Evolutionary conservation across 2,113 vertebrate genomes (phyloP), one percentile per base, ranked within the genome.

Genomic region (Ammodytes marinus): DNA sequence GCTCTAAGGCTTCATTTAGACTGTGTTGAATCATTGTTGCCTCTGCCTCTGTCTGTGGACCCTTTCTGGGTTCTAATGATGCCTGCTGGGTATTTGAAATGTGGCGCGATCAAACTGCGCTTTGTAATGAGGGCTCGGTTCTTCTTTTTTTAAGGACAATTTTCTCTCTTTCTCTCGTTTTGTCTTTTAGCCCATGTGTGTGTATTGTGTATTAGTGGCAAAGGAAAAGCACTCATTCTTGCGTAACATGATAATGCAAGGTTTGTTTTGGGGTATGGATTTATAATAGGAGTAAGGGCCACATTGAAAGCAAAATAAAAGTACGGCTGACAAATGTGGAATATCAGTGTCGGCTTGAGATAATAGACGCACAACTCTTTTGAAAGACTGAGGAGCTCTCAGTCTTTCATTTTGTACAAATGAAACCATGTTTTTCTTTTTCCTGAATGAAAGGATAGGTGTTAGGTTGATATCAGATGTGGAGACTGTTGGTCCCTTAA

Each of bases 1-100:
- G 83, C 91, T 87, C 79, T 57, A 75, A 86, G 89, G 92, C 87
- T 87, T 94, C 92, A 92, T 94, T 93, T 93, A 55, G 70, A 52
- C 86, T 57, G 84, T 82, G 83, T 90, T 87, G 86, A 92, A 89
- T 89, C 87, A 83, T 74, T 88, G 91, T 90, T 85, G 88, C 87
- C 86, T 93, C 79, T 63, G 78, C 78, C 27, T 87, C 86, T 81
- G 80, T 84, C 83, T 91, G 86, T 87, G 85, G 92, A 93, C 80
- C 69, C 72, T 90, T 87, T 91, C 77, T 85, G 74, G 85, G 75
- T 84, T 86, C 84, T 94, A 93, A 92, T 92, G 88, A 94, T 91
- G 90, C 88, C 92, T 91, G 78, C 70, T 90, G 92, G 94, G 90
- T 91, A 86, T 92, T 93, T 88, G 80, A 89, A 88, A 86, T 79